Conservation (phyloP, 1,140 invertebrate species). For the Pachyrhynchus sulphureomaculatus region DNA sequence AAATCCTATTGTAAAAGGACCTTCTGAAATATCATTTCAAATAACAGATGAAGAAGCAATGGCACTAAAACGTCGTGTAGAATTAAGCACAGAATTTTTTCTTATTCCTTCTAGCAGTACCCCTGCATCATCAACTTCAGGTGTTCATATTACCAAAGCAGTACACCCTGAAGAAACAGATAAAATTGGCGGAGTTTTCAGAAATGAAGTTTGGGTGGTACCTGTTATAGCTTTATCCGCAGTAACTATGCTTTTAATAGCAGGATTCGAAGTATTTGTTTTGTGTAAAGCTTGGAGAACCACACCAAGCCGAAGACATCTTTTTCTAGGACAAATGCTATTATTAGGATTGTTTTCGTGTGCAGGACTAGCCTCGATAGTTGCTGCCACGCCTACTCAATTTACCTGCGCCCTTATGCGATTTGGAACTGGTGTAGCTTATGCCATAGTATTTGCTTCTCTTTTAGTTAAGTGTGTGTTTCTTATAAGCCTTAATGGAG, state of each 20-base stretch:
- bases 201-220: slow-evolving; percentile 81
- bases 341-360: slow-evolving; percentile 83
- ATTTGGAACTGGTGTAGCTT: slow-evolving; percentile 82
- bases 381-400: slow-evolving; percentile 75
- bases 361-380: slow-evolving; percentile 76
- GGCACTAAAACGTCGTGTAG: slow-evolving; percentile 55
- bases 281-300: slow-evolving; percentile 82
- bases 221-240: slow-evolving; percentile 78
- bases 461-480: slow-evolving; percentile 93
- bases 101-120: slow-evolving; percentile 58
- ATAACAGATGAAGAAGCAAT: slow-evolving; percentile 17
- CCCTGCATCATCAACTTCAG: slow-evolving; percentile 39
- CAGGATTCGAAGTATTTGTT: slow-evolving; percentile 86
- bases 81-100: slow-evolving; percentile 79
- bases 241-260: slow-evolving; percentile 76
- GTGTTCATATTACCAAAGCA: slow-evolving; percentile 41
- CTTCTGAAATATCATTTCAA: slow-evolving; percentile 11
- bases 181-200: slow-evolving; percentile 54
- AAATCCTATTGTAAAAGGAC: no score
- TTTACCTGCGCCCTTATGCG: slow-evolving; percentile 81
- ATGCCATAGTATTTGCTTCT: slow-evolving; percentile 87
- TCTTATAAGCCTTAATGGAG: slow-evolving; percentile 85
- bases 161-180: slow-evolving; percentile 31
- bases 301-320: slow-evolving; percentile 79
- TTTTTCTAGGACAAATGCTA: slow-evolving; percentile 89